These are phyloP conservation scores for Callyntrura sp. DNA, from an alignment of 2,888 invertebrate genomes.

Conservation along the genomic window DNA sequence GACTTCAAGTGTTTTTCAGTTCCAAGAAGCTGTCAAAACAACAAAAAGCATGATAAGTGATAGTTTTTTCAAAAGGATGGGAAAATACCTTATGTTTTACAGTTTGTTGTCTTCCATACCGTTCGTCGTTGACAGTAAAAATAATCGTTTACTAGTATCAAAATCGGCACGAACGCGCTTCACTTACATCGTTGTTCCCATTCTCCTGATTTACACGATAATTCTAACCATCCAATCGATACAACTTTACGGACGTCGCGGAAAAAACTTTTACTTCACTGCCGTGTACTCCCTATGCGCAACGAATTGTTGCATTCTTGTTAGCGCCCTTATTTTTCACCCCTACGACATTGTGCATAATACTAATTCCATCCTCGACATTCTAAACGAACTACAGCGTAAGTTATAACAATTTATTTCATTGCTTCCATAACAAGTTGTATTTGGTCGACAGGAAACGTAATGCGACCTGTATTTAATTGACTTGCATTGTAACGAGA, in stretches of 20 bases:
- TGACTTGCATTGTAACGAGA: background rate
- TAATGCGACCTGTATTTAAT: no score
- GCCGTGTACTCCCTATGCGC: slow-evolving; percentile 17
- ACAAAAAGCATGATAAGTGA: slow-evolving; percentile 19
- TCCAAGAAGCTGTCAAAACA: no score
- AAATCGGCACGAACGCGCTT: slow-evolving; percentile 3
- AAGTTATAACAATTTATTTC: no score
- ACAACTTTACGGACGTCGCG: background rate
- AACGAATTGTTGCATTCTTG: background rate
- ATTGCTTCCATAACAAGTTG: background rate
- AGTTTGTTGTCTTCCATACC: slow-evolving; percentile 6
- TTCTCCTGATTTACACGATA: background rate
- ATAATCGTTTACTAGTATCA: background rate
- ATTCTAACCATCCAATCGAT: slow-evolving; percentile 3
- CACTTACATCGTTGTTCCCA: background rate
- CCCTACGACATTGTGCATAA: background rate
- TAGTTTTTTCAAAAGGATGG: background rate
- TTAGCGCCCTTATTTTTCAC: background rate
- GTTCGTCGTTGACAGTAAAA: background rate
- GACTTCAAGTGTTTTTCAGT: no score
- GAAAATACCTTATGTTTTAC: slow-evolving; percentile 8
- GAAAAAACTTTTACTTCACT: slow-evolving; percentile 40
- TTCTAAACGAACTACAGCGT: background rate
- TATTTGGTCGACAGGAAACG: background rate
- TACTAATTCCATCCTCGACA: background rate